These are phyloP conservation scores for Sphaerophoria rueppellii DNA, from an alignment of 2,888 invertebrate species.

Conservation along the genomic window DNA sequence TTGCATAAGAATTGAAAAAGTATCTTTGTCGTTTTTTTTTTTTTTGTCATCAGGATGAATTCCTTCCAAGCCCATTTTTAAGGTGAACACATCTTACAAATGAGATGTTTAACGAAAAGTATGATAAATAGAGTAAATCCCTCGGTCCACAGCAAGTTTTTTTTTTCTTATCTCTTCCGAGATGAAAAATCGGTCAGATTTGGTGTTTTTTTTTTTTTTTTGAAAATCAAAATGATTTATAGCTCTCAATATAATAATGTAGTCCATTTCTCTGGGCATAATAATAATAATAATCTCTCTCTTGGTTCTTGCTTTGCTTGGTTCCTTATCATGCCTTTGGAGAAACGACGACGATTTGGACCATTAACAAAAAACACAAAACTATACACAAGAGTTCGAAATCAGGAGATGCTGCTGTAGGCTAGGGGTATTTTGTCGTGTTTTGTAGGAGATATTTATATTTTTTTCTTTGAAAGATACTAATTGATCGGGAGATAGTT, in stretches of 20 bases:
- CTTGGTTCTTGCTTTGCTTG: background rate
- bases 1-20: background rate
- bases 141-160: background rate
- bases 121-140: conserved; percentile 47
- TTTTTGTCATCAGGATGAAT: background rate
- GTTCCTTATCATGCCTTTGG: conserved; percentile 42
- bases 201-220: conserved; percentile 7
- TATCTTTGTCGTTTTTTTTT: conserved; percentile 5
- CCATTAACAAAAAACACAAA: conserved; percentile 42
- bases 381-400: background rate
- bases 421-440: conserved; percentile 20
- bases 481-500: conserved; percentile 40
- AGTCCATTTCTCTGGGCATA: conserved; percentile 18
- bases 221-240: conserved; percentile 61
- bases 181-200: conserved; percentile 53
- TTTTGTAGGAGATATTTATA: background rate
- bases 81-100: conserved; percentile 40
- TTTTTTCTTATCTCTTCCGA: conserved; percentile 37
- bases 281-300: background rate
- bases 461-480: conserved; percentile 23
- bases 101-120: conserved; percentile 63
- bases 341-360: conserved; percentile 22
- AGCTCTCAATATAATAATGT: conserved; percentile 30
- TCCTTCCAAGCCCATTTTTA: background rate
- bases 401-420: conserved; percentile 3